Conservation (phyloP, 2,888 invertebrate species). For the Pristionchus arcanus region DNA sequence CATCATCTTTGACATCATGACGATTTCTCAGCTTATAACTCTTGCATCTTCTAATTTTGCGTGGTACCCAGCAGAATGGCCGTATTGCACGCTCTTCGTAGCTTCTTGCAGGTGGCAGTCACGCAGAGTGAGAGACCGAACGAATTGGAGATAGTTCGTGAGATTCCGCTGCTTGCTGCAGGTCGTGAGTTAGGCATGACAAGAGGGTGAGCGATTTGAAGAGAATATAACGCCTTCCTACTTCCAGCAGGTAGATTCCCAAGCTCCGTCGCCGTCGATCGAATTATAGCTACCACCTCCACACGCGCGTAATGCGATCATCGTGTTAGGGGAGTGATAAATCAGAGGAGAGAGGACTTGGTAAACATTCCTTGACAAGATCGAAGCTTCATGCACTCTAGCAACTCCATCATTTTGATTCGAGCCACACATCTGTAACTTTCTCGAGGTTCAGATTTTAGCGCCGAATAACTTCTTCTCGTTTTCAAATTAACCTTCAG, state of each 20-base stretch:
- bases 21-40: no score
- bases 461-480: no score
- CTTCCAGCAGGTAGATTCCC: not conserved
- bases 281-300: not conserved
- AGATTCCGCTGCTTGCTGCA: no score
- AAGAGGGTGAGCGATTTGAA: not conserved
- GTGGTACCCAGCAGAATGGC: not conserved
- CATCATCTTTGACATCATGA: not conserved
- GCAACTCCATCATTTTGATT: no score
- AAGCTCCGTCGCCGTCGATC: not conserved
- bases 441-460: no score
- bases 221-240: not conserved
- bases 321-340: slow-evolving; percentile 13
- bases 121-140: no score
- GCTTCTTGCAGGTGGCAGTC: not conserved
- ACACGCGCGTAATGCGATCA: not conserved
- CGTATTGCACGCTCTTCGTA: no score
- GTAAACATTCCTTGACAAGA: not conserved
- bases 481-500: no score
- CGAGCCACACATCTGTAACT: no score
- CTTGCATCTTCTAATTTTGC: not conserved
- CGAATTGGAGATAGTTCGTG: no score
- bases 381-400: not conserved
- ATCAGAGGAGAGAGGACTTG: not conserved
- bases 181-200: not conserved